Evolutionary conservation across 2,888 invertebrate species (phyloP), one percentile per base, ranked within the genome.

Genomic region (Tuberolachnus salignus): DNA sequence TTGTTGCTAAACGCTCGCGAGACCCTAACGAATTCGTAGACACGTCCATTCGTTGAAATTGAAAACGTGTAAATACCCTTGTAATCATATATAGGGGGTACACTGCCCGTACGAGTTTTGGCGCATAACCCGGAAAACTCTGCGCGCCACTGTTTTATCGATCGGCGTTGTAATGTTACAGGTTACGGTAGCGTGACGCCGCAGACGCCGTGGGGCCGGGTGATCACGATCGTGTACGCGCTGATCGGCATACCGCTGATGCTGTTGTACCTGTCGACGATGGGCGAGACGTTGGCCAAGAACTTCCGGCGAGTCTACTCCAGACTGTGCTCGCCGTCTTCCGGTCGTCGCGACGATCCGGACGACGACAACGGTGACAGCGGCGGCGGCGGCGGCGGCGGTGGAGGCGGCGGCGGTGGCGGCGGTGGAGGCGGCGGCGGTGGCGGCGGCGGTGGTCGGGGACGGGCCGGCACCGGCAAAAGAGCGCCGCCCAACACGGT

Each of bases 161-260:
- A 9, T 9, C 14, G 44, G 44, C 26, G 10, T 70, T 74, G 8
- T n/a, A n/a, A 42, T 81, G 82, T 85, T 85, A 2, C 89, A 95
- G 94, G 94, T 82, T 94, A 94, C 84, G 94, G 94, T 57, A 92
- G 92, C 84, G 91, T 94, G 80, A 91, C 92, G 4, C 94, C 95
- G 4, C 89, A 90, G 83, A 94, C 94, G 4, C 88, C 92, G 55
- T 91, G 90, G 88, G 94, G 94, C 44, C 91, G 92, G 83, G 86
- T 93, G 83, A 92, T 92, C 81, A 93, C 94, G n/a, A 90, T 94
- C 82, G 88, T 92, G 80, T 95, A 94, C 86, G 94, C 94, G 0
- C 89, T 94, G 81, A 88, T 94, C 81, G 95, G 95, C 72, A 95
- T 95, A 83, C 95, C 95, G 26, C 88, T 95, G 84, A 92, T 95